Conservation (phyloP, 1,140 invertebrate genomes). For the Lordiphosa stackelbergi region DNA sequence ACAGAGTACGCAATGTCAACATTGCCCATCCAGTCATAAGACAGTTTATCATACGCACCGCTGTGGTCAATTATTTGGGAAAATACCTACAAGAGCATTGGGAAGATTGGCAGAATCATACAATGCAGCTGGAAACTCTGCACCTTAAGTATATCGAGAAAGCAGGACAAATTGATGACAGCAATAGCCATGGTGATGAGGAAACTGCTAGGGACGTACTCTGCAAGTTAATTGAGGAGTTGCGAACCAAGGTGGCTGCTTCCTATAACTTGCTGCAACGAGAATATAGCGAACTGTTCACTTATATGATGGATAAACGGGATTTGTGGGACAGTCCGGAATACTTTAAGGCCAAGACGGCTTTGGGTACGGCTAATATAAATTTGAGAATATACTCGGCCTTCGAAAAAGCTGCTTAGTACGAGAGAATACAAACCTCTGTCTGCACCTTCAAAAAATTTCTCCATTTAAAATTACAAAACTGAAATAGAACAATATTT, state of each 20-base stretch:
- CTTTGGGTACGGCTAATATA: conserved; percentile 31
- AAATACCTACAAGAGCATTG: conserved; percentile 47
- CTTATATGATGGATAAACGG: conserved; percentile 47
- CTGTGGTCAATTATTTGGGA: conserved; percentile 45
- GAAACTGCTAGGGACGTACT: conserved; percentile 1
- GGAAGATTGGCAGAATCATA: conserved; percentile 39
- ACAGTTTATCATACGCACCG: conserved; percentile 53
- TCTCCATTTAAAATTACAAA: background rate
- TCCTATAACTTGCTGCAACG: conserved; percentile 38
- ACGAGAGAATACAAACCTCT: conserved; percentile 14
- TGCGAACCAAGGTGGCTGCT: conserved; percentile 10
- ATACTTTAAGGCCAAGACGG: conserved; percentile 57
- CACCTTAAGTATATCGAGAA: background rate
- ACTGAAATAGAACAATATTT: conserved; percentile 1
- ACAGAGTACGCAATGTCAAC: conserved; percentile 19
- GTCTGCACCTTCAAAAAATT: conserved; percentile 7
- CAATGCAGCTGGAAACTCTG: conserved; percentile 8
- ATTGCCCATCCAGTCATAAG: conserved; percentile 50
- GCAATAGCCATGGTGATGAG: background rate
- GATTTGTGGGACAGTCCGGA: conserved; percentile 56
- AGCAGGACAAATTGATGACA: background rate
- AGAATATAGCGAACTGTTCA: conserved; percentile 43
- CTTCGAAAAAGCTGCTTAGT: conserved; percentile 10
- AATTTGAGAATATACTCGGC: conserved; percentile 24
- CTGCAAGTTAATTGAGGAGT: conserved; percentile 10